A percentile compares a stretch with the other conserved stretches of the same genome.
Evolutionary conservation across 2,113 vertebrate species (phyloP).

Genomic region (Pomatorhinus ruficollis): DNA sequence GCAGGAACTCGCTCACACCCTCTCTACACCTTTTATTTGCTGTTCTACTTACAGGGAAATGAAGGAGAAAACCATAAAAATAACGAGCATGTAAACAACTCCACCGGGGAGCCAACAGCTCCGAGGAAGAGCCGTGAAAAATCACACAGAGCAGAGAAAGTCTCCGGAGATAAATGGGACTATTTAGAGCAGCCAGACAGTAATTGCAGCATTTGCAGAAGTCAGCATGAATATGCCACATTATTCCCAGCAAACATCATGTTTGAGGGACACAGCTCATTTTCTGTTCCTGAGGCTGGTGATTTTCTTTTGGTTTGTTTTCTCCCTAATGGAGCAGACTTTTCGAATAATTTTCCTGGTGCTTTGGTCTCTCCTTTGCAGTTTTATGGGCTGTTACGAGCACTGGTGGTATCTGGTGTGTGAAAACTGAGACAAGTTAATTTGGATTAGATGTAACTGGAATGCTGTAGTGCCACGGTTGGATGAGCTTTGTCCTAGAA

Average conservation of each 20-base stretch:
- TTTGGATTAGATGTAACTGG: background rate
- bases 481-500: background rate
- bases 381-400: background rate
- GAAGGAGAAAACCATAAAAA: background rate
- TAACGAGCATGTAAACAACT: background rate
- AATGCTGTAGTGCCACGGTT: background rate
- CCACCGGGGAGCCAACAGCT: background rate
- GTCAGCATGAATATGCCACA: background rate
- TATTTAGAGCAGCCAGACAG: background rate
- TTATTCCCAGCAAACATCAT: background rate
- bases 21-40: background rate
- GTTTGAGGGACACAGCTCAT: background rate
- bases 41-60: background rate
- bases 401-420: background rate
- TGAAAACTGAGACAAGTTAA: background rate
- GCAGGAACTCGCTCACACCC: background rate
- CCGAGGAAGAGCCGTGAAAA: background rate
- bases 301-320: background rate
- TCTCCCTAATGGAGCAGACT: background rate
- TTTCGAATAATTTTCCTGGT: background rate
- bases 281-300: background rate
- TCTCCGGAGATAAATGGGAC: background rate
- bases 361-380: background rate
- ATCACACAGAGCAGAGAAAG: background rate
- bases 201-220: conserved; percentile 20